Base-by-base conservation (phyloP, 1,140 invertebrate genomes). In the Panulirus ornatus region DNA sequence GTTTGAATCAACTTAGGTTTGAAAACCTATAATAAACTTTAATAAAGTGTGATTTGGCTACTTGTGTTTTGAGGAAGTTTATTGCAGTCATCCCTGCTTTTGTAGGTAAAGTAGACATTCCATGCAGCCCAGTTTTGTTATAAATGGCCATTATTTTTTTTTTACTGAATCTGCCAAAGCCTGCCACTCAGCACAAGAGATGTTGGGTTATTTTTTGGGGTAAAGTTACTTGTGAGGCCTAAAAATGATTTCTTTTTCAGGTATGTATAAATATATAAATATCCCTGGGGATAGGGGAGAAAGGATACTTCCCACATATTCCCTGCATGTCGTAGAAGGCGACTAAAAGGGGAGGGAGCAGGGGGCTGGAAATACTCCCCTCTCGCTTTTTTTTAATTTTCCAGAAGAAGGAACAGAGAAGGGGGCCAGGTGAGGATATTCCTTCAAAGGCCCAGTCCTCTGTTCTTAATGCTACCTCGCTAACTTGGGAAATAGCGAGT, bases 81-180 rank as follows among this genome's bases (percentile, higher is more conserved):
- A 88, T 88, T 88, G 76, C 54, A 66, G 85, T 88, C 85, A 88
- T 88, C 85, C 85, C 85, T 88, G 85, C 85, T 88, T 88, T 70
- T 88, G 85, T 88, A 88, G 85, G 75, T 88, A 58, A 83, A 89
- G 87, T 83, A 89, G 87, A 89, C 87, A 89, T 89, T 89, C 87
- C 87, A 89, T 89, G 87, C 79, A 89, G 85, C 75, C 75, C 85
- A 88, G 38, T 88, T 88, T 88, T 88, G 75, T 88, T 88, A 88
- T 79, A 88, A 88, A 88, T 79, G 58, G 58, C 47, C 47, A 63
- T 83, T 88, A 42, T 75, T 73, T 83, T n/a, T n/a, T 75, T 82
- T 22, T 44, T 83, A 86, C n/a, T 71, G 42, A 34, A 75, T 73
- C 66, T 83, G 79, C 66, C 70, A 58, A 73, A 82, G 76, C 70